Evolutionary conservation across 2,888 invertebrate species (phyloP).

Genomic region (Campoplex capitator): DNA sequence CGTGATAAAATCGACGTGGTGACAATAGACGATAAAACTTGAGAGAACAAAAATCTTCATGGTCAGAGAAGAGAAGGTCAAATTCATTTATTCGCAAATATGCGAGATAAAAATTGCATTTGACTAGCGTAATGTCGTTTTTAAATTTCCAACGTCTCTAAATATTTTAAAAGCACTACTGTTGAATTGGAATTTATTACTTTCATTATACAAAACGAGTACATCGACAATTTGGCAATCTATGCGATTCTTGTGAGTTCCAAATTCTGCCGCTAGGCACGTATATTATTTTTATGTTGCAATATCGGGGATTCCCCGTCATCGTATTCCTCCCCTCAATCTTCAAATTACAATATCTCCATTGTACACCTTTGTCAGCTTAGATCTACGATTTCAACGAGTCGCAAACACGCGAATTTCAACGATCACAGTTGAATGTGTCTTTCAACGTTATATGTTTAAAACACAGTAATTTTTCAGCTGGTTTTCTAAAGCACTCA

Average conservation of each 20-base stretch:
- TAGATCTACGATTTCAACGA: neutral
- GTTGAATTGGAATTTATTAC: neutral
- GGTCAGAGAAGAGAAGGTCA: neutral
- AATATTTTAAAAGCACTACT: neutral
- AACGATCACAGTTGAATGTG: neutral
- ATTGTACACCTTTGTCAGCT: neutral
- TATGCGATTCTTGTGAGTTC: neutral
- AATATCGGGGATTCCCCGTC: constrained; percentile 23
- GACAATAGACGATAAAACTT: neutral
- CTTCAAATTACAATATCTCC: constrained; percentile 8
- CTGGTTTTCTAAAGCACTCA: neutral
- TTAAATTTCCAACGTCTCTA: neutral
- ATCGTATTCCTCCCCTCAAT: neutral
- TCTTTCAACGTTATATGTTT: neutral
- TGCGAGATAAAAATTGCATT: neutral
- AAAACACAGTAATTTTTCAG: neutral
- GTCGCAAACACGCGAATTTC: constrained; percentile 15
- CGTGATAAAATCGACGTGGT: neutral
- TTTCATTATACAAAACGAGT: neutral
- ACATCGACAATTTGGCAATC: neutral
- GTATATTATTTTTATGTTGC: neutral
- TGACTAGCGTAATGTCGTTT: neutral
- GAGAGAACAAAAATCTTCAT: neutral
- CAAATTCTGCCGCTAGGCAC: neutral
- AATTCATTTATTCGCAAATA: neutral